Percentiles rank a stretch among this genome's conserved stretches.
Conservation (phyloP, 2,888 invertebrate genomes). For the Leptodirus hochenwartii region DNA sequence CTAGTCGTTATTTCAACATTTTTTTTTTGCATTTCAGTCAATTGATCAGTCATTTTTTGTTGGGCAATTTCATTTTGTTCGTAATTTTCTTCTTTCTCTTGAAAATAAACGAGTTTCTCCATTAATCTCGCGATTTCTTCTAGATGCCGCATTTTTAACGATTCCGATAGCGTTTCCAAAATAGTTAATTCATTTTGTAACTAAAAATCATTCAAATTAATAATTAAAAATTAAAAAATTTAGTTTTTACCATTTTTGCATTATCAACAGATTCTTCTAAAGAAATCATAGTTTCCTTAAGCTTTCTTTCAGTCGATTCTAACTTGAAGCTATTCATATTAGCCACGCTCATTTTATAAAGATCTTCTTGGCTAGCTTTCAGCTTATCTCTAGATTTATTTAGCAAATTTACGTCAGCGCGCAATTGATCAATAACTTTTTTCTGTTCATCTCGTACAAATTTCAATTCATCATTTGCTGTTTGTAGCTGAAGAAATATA, state of each 20-base stretch:
- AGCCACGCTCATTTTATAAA: conserved; percentile 37
- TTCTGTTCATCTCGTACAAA: no score
- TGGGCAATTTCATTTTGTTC: conserved; percentile 5
- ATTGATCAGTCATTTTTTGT: no score
- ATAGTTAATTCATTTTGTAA: conserved; percentile 4
- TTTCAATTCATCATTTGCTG: no score
- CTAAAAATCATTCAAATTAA: conserved; percentile 4
- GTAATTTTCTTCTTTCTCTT: conserved; percentile 19
- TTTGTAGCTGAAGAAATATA: no score
- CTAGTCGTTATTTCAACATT: no score
- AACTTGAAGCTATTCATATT: conserved; percentile 53
- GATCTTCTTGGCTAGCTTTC: conserved; percentile 50
- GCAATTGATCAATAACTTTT: no score
- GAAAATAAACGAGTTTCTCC: conserved; percentile 11
- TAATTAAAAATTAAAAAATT: conserved; percentile 1
- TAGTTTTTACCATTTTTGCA: neutral
- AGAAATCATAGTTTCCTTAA: conserved; percentile 7
- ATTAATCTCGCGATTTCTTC: neutral
- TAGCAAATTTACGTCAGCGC: no score
- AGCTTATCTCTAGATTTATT: no score
- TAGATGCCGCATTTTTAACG: neutral
- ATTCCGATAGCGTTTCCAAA: conserved; percentile 4
- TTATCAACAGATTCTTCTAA: conserved; percentile 1
- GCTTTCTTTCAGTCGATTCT: conserved; percentile 36
- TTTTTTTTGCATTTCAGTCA: neutral